Conservation (phyloP, 2,888 invertebrate genomes). For the Acheta domesticus region DNA sequence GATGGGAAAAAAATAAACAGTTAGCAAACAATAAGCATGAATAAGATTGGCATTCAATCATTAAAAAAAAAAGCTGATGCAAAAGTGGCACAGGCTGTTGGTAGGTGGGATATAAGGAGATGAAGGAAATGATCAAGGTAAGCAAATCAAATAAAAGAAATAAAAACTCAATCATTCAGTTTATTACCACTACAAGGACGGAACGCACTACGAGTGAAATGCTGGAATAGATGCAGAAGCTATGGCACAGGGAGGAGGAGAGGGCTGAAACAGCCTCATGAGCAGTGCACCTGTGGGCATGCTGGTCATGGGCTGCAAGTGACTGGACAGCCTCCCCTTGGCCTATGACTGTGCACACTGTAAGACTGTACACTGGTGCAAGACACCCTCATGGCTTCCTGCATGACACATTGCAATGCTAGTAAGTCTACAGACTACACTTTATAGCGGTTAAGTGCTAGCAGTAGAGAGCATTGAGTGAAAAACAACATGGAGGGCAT, state of each 20-base stretch:
- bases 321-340: too few species aligned
- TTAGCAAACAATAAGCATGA: too few species aligned
- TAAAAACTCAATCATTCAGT: neutral
- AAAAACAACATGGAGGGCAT: neutral
- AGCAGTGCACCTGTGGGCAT: neutral
- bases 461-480: too few species aligned
- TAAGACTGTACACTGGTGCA: neutral
- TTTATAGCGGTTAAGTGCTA: neutral
- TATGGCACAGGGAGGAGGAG: neutral
- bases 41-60: too few species aligned
- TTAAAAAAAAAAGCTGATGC: too few species aligned
- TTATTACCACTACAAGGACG: neutral
- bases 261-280: neutral
- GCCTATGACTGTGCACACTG: too few species aligned
- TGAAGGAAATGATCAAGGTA: neutral
- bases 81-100: too few species aligned
- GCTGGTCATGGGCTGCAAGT: too few species aligned
- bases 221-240: slow-evolving; percentile 18
- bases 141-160: neutral
- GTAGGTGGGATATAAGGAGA: neutral
- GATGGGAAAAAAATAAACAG: too few species aligned
- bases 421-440: neutral
- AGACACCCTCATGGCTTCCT: neutral
- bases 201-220: slow-evolving; percentile 1
- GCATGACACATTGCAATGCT: neutral